Evolutionary conservation across 2,888 invertebrate species (phyloP), one percentile per base, ranked within the genome.

Genomic region (Celastrina argiolus): DNA sequence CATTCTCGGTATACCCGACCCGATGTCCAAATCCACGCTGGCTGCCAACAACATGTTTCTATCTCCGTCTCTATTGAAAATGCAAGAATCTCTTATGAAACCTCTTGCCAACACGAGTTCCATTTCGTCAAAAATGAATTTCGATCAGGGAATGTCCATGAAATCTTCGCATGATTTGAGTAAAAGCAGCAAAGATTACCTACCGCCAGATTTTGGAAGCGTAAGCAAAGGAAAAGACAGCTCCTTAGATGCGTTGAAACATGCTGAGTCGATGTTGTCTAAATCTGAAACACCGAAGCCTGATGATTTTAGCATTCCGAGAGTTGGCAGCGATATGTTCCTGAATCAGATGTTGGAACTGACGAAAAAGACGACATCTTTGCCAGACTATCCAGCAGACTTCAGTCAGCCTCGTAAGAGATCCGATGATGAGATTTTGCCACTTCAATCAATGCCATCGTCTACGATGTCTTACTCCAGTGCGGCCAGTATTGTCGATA

Each of bases 41-140:
- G 94, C 95, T 8, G 94, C 96, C 0, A 95, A 95, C 75, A 96
- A 96, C 78, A 94, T 96, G 92, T 96, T 96, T 72, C 90, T 96
- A 74, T 93, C 95, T 7, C 95, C 95, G 18, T 94, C 94, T 41
- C 81, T 95, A 69, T 92, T 95, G 71, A 95, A 95, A 85, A 94
- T 95, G 91, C 95, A 95, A 77, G 94, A 94, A 76, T 86, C 92
- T 45, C 76, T 92, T 8, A 82, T 94, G 69, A 93, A 94, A 78
- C 94, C 94, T 1, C 81, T 94, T 31, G 92, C 93, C 1, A 91
- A 88, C 8, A 93, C 92, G 70, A 93, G 92, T 78, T 92, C 93
- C 0, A 86, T 93, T 71, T 82, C 89, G 41, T 75, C 88, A 2
- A 92, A 91, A 79, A 84, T 81, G 26, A 86, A 85, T 8, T 76